Conservation (phyloP, 2,888 invertebrate genomes). For the Ophion ventricosus region DNA sequence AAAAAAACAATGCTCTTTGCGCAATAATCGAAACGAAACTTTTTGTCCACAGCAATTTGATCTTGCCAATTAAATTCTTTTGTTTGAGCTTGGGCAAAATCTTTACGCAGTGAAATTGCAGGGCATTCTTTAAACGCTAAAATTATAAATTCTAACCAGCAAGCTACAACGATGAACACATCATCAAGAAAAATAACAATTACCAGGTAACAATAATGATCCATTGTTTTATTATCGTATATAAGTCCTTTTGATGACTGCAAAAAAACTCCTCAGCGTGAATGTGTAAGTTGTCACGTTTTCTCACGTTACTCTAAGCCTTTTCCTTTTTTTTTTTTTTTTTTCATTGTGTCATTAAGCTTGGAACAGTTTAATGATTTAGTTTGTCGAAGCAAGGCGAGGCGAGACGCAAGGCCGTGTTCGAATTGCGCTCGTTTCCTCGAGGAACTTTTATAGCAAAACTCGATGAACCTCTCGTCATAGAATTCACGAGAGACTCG, state of each 20-base stretch:
- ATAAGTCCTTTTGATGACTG: neutral
- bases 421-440: conserved; percentile 8
- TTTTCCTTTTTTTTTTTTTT: neutral
- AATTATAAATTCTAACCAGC: neutral
- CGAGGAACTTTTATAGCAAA: conserved; percentile 25
- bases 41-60: neutral
- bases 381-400: conserved; percentile 19
- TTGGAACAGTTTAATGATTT: conserved; percentile 28
- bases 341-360: conserved; percentile 17
- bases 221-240: neutral
- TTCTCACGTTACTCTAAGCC: neutral
- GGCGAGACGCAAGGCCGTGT: conserved; percentile 42
- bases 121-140: neutral
- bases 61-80: neutral
- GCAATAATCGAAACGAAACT: neutral
- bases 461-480: conserved; percentile 33
- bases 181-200: neutral
- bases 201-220: neutral
- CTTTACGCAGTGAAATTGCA: neutral
- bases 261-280: neutral
- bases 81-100: neutral
- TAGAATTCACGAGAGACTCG: neutral
- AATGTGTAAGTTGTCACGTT: neutral
- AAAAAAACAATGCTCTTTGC: neutral
- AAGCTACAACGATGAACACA: neutral